Conservation (phyloP, 1,140 invertebrate species). For the Zaprionus nigranus region DNA sequence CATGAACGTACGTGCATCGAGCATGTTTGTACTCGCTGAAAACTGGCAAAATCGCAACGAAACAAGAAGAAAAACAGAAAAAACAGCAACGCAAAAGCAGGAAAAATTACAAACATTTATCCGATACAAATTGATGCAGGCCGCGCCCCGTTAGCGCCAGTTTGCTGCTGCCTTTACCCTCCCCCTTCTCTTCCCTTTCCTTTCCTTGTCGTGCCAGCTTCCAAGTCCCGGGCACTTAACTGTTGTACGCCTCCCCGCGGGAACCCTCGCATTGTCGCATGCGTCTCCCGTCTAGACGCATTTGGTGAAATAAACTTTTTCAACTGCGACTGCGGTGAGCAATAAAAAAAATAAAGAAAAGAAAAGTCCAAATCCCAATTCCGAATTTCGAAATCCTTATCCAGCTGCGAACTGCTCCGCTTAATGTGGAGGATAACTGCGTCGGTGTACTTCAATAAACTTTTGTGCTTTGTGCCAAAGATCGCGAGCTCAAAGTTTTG, state of each 20-base stretch:
- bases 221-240: constrained; percentile 4
- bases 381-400: constrained; percentile 38
- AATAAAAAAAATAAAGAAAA: constrained; percentile 35
- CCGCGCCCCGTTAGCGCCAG: neutral
- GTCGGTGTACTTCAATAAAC: constrained; percentile 14
- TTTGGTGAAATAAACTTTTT: constrained; percentile 49
- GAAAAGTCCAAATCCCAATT: constrained; percentile 7
- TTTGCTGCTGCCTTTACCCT: neutral
- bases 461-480: constrained; percentile 29
- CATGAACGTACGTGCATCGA: constrained; percentile 1
- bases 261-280: neutral
- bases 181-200: neutral
- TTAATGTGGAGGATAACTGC: constrained; percentile 29
- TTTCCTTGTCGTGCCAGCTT: neutral
- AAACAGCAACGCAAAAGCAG: neutral
- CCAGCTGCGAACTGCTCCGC: constrained; percentile 33
- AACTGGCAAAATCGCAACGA: constrained; percentile 6
- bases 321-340: constrained; percentile 30
- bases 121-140: constrained; percentile 34
- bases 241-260: neutral
- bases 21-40: neutral
- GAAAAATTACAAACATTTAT: constrained; percentile 19
- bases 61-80: neutral
- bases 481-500: constrained; percentile 27
- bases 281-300: constrained; percentile 47